Evolutionary conservation across 2,888 invertebrate genomes (phyloP), one percentile per base, ranked within the genome.

Genomic region (Cancer borealis): DNA sequence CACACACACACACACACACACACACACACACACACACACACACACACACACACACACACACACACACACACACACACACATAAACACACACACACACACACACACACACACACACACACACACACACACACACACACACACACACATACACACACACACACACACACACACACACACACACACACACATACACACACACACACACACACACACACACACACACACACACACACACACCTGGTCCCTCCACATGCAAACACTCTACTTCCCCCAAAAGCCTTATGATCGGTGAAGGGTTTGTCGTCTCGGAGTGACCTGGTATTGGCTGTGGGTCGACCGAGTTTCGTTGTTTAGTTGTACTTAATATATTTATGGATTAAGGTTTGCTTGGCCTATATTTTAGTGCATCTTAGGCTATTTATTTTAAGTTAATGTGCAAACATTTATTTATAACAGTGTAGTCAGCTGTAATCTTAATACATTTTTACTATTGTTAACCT

Each of bases 141-240:
- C 88, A 39, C 88, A 88, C 88, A 39, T 45, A 88, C 39, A 88
- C 88, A 88, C 88, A 88, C 88, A 88, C 88, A 88, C 88, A 88
- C 88, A 88, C 88, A 88, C 88, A 88, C 88, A 88, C 88, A 88
- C 88, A 88, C 88, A 88, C 88, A 88, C 88, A 88, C 88, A 88
- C 54, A 54, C 54, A 54, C 54, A 54, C 54, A 54, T 14, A 54
- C 54, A 54, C 54, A 54, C 73, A 73, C 73, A 73, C 73, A 66
- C 66, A 66, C 66, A 66, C 17, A 66, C 17, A 79, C 79, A 79
- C 79, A 79, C 79, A 79, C 79, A 79, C 79, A 79, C 79, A 88
- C 88, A 88, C 88, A 88, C 46, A 46, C 88, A 89, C 89, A 47
- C 89, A 89, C 89, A 47, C 46, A 21, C 89, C 12, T 45, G 39